Percentiles rank a stretch among this genome's conserved stretches.
Conservation (phyloP, 2,888 invertebrate species). For the Melanotus villosus region DNA sequence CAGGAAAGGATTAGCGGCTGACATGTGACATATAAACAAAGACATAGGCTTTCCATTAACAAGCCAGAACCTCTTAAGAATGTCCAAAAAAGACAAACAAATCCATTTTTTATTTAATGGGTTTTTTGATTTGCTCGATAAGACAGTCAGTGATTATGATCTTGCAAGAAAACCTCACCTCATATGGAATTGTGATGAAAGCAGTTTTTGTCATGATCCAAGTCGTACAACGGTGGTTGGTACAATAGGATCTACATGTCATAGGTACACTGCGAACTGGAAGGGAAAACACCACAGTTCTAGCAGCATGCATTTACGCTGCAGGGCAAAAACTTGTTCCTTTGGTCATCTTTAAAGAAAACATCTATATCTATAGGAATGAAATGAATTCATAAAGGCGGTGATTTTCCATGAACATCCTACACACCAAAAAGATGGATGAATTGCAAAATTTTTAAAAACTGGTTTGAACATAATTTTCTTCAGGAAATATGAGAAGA, state of each 20-base stretch:
- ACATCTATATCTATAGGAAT: not conserved
- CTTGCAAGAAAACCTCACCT: not conserved
- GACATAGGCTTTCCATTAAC: not conserved
- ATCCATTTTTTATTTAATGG: not conserved
- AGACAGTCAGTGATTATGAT: not conserved
- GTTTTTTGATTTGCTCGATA: not conserved
- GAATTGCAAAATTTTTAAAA: not conserved
- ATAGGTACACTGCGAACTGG: not conserved
- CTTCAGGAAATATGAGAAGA: not conserved
- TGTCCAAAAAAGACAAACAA: not conserved
- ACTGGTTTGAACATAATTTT: not conserved
- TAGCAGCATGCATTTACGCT: not conserved
- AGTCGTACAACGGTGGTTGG: not conserved
- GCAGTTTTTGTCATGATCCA: not conserved
- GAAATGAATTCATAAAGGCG: not conserved
- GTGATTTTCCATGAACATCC: too few relatives aligned
- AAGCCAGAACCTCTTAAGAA: not conserved
- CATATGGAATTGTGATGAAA: not conserved
- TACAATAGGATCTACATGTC: not conserved
- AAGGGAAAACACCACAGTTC: too few relatives aligned
- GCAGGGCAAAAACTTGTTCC: not conserved
- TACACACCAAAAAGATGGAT: not conserved
- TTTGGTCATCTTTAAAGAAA: not conserved
- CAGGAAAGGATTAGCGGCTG: not conserved
- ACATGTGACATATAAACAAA: not conserved